A percentile compares a stretch with the other conserved stretches of the same genome.
Conservation (phyloP, 2,888 invertebrate genomes). For the Oscheius sp. region DNA sequence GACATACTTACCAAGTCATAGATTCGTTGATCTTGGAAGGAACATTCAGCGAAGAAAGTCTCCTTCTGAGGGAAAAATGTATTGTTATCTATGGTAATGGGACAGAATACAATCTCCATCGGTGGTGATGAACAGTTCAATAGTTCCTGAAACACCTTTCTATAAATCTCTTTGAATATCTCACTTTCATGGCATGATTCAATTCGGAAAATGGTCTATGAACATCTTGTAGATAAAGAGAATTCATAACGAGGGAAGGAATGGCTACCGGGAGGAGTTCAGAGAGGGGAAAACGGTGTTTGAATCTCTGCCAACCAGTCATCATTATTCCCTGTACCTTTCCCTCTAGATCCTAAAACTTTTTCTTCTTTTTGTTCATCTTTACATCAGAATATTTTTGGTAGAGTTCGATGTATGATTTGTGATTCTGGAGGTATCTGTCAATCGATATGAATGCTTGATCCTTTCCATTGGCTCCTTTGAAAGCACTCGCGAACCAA, state of each 20-base stretch:
- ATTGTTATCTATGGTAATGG: constrained; percentile 3
- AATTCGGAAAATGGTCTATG: not conserved
- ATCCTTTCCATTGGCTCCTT: constrained; percentile 84
- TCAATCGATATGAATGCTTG: constrained; percentile 79
- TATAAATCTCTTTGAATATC: not conserved
- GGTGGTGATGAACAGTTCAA: not conserved
- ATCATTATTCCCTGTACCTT: constrained; percentile 59
- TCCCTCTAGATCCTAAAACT: constrained; percentile 9
- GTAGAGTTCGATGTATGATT: constrained; percentile 77
- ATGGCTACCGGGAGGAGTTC: constrained; percentile 72
- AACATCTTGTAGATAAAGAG: constrained; percentile 49
- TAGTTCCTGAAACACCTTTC: not conserved
- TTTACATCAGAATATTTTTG: not conserved
- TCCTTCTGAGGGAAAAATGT: constrained; percentile 29
- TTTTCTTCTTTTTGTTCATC: too few relatives aligned
- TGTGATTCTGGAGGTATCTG: constrained; percentile 80
- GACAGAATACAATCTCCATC: not conserved
- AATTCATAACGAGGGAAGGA: constrained; percentile 62
- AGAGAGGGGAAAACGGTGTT: constrained; percentile 73
- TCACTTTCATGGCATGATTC: constrained; percentile 17
- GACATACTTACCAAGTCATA: constrained; percentile 19
- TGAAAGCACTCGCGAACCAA: constrained; percentile 86
- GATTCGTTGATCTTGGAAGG: constrained; percentile 7
- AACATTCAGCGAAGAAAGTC: constrained; percentile 14
- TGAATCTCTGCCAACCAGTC: constrained; percentile 71